phyloP scores from a whole-genome alignment of 2,888 invertebrate genomes.

The Yponomeuta evonymella region DNA sequence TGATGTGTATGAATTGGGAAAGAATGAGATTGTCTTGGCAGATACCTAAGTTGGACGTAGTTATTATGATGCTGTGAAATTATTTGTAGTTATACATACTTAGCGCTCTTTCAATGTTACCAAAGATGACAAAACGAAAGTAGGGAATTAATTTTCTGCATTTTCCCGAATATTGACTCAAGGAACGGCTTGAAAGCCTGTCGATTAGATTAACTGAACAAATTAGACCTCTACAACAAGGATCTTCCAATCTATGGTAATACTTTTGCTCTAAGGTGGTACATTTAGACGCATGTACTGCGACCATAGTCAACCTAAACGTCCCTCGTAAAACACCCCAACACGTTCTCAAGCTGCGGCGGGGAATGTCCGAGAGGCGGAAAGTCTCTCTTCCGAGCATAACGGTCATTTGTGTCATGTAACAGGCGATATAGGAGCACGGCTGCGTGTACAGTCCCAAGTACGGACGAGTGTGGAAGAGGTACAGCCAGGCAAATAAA shows the following conservation, averaged over 20 bases:
- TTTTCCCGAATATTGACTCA: too few species aligned
- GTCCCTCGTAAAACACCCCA: background rate
- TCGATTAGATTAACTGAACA: too few species aligned
- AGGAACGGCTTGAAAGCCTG: too few species aligned
- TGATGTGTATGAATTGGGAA: background rate
- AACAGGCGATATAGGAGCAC: conserved; percentile 47
- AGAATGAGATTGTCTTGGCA: background rate
- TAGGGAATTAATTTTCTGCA: too few species aligned
- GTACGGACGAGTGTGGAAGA: conserved; percentile 33
- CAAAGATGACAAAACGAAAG: too few species aligned
- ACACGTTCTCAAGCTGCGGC: background rate
- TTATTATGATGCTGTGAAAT: too few species aligned
- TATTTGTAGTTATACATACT: too few species aligned
- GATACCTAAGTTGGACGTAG: background rate
- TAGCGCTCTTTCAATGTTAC: too few species aligned
- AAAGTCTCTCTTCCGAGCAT: conserved; percentile 47
- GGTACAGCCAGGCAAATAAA: background rate
- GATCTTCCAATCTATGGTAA: background rate
- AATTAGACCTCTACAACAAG: background rate
- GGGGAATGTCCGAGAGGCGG: conserved; percentile 21
- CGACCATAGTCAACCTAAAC: background rate
- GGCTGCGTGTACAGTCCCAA: conserved; percentile 48
- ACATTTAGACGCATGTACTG: background rate
- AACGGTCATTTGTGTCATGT: conserved; percentile 46
- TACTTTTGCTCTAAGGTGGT: background rate